Evolutionary conservation across 2,797 vertebrate species (phyloP), one percentile per base, ranked within the genome.

Genomic region (Gambusia yucatana): DNA sequence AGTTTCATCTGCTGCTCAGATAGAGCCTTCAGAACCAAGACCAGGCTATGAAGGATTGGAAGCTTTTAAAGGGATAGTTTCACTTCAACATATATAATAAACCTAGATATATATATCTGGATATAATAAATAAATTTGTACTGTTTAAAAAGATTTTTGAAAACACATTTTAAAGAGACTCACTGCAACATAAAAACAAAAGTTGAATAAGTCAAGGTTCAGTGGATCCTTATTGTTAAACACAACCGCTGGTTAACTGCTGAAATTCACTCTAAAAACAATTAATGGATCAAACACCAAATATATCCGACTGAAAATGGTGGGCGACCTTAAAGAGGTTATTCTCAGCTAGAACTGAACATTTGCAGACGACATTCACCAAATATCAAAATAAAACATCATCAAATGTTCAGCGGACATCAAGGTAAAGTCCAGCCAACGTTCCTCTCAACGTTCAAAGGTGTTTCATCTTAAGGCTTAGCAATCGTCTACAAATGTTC

Each of bases 1-100:
- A 17, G 28, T 84, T 85, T 79, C 83, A 84, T 85, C 74, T 55
- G 82, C 78, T 78, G 79, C 71, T 73, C 74, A 80, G 59, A 44
- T 41, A 41, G 74, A 72, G 69, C 2, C 63, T 13, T 25, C 36
- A 59, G 20, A 0, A 77, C 30, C 28, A 39, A 39, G 63, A 67
- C 20, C 11, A 67, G 17, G 63, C 63, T 25, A 20, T 10, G 36
- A 41, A 67, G 11, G 9, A 11, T 36, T 3, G 30, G 14, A 20
- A 17, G 16, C 6, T 25, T 67, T 22, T 25, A 67, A 41, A 67
- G 63, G 36, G 36, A 63, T 36, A 17, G 28, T 36, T 63, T 63
- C 16, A 33, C 14, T 17, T 63, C 8, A 52, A 52, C 22, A 10
- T 52, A 9, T 52, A 3, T 52, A 25, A 25, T 9, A 25, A 52